phyloP scores from a whole-genome alignment of 2,888 invertebrate genomes.

The Callyntrura guangdongensis region DNA sequence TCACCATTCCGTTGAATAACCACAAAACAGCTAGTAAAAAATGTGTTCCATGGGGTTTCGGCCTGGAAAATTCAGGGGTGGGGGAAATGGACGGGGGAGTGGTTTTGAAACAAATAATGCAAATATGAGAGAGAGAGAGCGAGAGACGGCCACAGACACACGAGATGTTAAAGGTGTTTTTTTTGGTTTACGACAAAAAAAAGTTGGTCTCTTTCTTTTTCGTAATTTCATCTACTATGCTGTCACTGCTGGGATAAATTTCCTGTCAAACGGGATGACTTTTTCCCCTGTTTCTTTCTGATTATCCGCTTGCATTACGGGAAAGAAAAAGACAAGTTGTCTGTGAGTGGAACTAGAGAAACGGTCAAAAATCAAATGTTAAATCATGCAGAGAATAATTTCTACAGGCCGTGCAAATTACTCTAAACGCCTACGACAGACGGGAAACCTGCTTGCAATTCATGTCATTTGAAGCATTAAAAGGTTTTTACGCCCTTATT shows the following conservation, averaged over 20 bases:
- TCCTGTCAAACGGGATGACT: not conserved
- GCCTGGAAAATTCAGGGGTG: not conserved
- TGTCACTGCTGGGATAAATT: not conserved
- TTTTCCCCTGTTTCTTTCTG: not conserved
- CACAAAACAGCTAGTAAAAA: constrained; percentile 49
- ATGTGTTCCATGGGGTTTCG: constrained; percentile 6
- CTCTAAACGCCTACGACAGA: not conserved
- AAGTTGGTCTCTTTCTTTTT: not conserved
- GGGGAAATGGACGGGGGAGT: not conserved
- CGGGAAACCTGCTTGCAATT: constrained; percentile 5
- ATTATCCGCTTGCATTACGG: not conserved
- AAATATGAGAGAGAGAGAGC: not conserved
- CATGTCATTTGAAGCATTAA: constrained; percentile 32
- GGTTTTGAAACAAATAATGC: not conserved
- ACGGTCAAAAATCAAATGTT: constrained; percentile 1
- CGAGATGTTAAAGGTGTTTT: not conserved
- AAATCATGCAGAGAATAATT: constrained; percentile 15
- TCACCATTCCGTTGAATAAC: constrained; percentile 57
- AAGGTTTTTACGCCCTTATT: constrained; percentile 14
- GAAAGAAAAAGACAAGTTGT: not conserved
- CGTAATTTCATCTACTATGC: not conserved
- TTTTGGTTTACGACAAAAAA: not conserved
- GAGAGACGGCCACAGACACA: not conserved
- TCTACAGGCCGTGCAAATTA: not conserved
- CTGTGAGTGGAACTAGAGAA: not conserved